These are phyloP conservation scores for Mesorhabditis belari DNA, from an alignment of 2,888 invertebrate genomes.

Conservation along the genomic window DNA sequence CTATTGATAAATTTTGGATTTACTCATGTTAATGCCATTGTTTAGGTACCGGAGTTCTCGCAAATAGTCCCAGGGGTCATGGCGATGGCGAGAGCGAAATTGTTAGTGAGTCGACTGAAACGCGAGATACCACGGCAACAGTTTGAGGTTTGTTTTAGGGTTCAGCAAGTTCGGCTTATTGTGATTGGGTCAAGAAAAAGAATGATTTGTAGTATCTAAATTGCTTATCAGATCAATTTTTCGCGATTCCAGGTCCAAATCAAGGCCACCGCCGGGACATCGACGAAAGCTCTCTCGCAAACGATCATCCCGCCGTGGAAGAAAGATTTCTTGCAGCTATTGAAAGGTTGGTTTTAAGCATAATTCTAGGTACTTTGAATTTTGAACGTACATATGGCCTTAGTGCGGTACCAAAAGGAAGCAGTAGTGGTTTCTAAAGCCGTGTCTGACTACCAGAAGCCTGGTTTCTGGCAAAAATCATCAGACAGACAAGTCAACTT, in stretches of 20 bases:
- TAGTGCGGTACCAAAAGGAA: too few species aligned
- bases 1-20: neutral
- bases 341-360: too few species aligned
- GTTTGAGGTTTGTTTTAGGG: conserved; percentile 37
- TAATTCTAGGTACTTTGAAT: too few species aligned
- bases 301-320: conserved; percentile 40
- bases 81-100: conserved; percentile 37
- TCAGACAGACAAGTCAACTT: too few species aligned
- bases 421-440: too few species aligned
- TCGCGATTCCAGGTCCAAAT: conserved; percentile 24
- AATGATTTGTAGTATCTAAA: too few species aligned
- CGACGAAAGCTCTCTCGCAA: conserved; percentile 40
- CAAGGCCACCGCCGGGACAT: conserved; percentile 28
- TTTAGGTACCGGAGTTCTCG: conserved; percentile 39
- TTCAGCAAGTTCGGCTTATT: neutral
- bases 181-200: neutral
- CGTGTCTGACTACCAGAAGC: too few species aligned
- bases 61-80: conserved; percentile 38
- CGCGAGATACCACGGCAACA: conserved; percentile 47
- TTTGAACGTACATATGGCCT: too few species aligned
- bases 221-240: neutral
- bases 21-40: neutral
- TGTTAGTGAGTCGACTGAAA: conserved; percentile 37
- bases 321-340: conserved; percentile 41
- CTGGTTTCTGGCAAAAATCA: too few species aligned